Evolutionary conservation across 2,113 vertebrate species (phyloP).

Genomic region (Gopherus evgoodei): DNA sequence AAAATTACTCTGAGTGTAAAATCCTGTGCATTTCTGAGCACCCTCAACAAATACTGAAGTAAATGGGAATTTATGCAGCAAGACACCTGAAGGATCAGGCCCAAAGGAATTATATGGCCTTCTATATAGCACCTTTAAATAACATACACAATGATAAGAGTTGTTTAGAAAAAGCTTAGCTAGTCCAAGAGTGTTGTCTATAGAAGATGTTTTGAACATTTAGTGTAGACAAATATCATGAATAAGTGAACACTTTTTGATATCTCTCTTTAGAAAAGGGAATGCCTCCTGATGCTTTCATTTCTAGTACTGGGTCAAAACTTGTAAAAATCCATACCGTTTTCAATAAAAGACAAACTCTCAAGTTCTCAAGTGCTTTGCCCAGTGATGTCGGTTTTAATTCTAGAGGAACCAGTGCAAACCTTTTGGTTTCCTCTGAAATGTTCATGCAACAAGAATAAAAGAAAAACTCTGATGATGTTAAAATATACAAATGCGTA

Average conservation of each 20-base stretch:
- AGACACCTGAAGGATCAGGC: neutral
- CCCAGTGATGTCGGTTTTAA: neutral
- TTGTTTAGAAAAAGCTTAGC: neutral
- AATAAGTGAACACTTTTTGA: neutral
- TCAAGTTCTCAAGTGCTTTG: neutral
- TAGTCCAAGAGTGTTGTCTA: neutral
- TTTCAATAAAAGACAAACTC: neutral
- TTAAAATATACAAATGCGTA: accelerated
- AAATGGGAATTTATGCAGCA: neutral
- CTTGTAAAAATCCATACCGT: neutral
- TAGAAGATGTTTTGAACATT: neutral
- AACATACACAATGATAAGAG: neutral
- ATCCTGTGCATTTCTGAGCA: neutral
- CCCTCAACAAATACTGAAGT: neutral
- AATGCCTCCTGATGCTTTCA: neutral
- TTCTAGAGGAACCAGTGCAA: neutral
- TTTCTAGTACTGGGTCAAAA: neutral
- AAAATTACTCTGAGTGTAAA: neutral
- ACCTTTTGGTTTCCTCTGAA: neutral
- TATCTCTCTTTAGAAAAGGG: neutral
- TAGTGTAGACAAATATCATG: neutral
- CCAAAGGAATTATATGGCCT: neutral
- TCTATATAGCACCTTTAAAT: neutral
- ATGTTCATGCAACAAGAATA: neutral
- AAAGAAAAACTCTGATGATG: neutral